Evolutionary conservation across 2,797 vertebrate species (phyloP).

Genomic region (Thunnus albacares): DNA sequence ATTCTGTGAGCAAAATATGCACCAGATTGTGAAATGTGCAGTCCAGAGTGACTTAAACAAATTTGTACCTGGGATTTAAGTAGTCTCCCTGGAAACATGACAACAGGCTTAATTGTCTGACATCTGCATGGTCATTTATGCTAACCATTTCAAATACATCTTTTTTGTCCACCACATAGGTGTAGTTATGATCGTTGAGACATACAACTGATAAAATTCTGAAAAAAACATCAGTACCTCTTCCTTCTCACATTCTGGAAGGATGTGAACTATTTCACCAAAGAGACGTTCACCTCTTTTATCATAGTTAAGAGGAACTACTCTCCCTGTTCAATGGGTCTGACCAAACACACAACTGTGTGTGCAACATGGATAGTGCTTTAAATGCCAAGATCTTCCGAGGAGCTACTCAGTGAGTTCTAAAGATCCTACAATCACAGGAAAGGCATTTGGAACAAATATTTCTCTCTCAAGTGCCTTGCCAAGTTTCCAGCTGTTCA

Average conservation of each 20-base stretch:
- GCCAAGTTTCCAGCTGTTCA: neutral
- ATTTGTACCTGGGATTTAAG: neutral
- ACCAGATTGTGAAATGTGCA: neutral
- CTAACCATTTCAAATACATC: neutral
- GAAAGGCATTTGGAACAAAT: neutral
- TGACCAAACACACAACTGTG: neutral
- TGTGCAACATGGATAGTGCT: neutral
- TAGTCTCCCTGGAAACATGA: neutral
- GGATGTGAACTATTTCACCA: neutral
- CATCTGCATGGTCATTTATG: neutral
- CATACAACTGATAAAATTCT: neutral
- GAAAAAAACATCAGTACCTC: neutral
- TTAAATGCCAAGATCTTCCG: neutral
- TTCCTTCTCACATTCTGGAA: neutral
- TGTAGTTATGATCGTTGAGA: neutral
- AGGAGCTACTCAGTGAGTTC: neutral
- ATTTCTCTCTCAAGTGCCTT: neutral
- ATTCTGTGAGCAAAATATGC: too few relatives aligned
- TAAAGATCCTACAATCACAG: neutral
- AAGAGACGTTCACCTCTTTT: neutral
- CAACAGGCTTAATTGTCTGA: neutral
- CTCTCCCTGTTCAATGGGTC: neutral
- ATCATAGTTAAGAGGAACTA: neutral
- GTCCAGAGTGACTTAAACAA: neutral
- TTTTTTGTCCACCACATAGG: neutral